Percentiles rank a stretch among this genome's conserved stretches.
phyloP scores from a whole-genome alignment of 2,888 invertebrate species.

The Agonopterix subpropinquella region DNA sequence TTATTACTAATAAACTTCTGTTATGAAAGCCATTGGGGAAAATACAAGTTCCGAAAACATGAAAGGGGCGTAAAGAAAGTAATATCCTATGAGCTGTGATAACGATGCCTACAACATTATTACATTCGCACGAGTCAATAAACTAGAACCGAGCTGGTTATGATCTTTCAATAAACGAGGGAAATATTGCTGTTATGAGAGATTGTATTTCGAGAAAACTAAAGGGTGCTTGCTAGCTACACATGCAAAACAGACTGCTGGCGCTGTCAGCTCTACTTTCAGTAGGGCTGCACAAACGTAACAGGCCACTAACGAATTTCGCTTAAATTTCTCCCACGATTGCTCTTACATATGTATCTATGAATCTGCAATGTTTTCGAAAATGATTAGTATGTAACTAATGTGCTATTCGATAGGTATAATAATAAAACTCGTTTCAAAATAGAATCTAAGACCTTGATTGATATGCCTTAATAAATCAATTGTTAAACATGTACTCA shows the following conservation, averaged over 20 bases:
- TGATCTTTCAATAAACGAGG: slow-evolving; percentile 23
- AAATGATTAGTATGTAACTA: no score
- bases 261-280: slow-evolving; percentile 9
- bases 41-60: slow-evolving; percentile 16
- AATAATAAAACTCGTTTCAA: no score
- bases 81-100: slow-evolving; percentile 16
- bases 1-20: slow-evolving; percentile 9
- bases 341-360: no score
- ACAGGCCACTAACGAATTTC: no score
- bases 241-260: slow-evolving; percentile 38
- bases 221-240: slow-evolving; percentile 33
- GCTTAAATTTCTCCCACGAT: no score
- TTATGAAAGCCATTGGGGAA: slow-evolving; percentile 10
- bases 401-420: no score
- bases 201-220: slow-evolving; percentile 30
- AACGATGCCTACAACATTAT: slow-evolving; percentile 24
- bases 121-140: slow-evolving; percentile 34
- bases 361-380: no score
- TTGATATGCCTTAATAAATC: no score
- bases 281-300: no score
- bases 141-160: slow-evolving; percentile 16
- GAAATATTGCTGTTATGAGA: slow-evolving; percentile 6
- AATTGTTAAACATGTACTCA: no score
- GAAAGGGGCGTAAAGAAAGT: slow-evolving; percentile 17
- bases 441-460: no score